Percentiles rank a stretch among this genome's conserved stretches.
These are phyloP conservation scores for Protula sp. DNA, from an alignment of 2,888 invertebrate genomes.

Conservation along the genomic window DNA sequence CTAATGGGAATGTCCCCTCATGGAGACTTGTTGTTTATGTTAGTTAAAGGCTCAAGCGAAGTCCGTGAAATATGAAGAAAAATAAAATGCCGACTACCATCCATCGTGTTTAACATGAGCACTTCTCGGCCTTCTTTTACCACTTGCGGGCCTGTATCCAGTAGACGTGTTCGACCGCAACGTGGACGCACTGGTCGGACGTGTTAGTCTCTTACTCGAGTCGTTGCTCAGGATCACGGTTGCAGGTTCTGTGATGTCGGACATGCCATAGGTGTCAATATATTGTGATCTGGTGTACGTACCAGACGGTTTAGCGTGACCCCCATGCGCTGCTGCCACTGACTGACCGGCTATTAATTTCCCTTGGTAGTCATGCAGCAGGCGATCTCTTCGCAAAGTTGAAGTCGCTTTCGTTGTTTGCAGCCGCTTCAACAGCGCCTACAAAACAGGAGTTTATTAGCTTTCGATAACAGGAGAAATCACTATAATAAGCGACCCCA, in stretches of 20 bases:
- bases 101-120: background rate
- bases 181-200: background rate
- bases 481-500: too few species aligned
- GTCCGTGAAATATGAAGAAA: background rate
- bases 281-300: background rate
- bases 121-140: background rate
- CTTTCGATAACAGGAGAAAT: too few species aligned
- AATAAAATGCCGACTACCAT: background rate
- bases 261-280: too few species aligned
- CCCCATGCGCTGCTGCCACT: background rate
- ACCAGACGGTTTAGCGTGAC: background rate
- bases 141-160: background rate
- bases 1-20: too few species aligned
- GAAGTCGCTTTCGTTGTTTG: background rate
- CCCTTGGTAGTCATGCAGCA: background rate
- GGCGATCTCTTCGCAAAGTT: background rate
- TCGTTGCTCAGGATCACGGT: background rate
- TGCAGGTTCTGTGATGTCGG: background rate
- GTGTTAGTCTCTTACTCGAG: background rate
- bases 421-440: background rate
- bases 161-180: background rate
- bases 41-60: too few species aligned
- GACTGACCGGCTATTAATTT: background rate
- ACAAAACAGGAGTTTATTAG: background rate
- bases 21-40: too few species aligned